These are phyloP conservation scores for Ichneumoninae sp. DNA, from an alignment of 2,888 invertebrate species.

Conservation along the genomic window DNA sequence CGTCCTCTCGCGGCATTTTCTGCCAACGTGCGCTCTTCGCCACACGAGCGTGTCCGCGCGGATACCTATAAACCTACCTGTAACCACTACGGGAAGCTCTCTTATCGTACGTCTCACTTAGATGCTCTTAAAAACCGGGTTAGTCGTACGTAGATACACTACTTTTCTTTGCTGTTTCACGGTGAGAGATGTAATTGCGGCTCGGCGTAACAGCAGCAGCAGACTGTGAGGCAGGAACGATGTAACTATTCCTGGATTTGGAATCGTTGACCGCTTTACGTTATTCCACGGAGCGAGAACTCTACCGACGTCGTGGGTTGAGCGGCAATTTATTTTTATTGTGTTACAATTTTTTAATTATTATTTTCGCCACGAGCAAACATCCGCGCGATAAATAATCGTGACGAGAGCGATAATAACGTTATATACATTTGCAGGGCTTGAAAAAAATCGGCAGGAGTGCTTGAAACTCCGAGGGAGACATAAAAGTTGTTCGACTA, in stretches of 20 bases:
- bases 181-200: conserved; percentile 56
- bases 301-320: conserved; percentile 21
- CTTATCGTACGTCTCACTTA: conserved; percentile 63
- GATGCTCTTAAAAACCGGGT: conserved; percentile 65
- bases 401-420: conserved; percentile 10
- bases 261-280: conserved; percentile 63
- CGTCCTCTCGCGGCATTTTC: conserved; percentile 21
- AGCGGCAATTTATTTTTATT: conserved; percentile 1
- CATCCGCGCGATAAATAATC: background rate
- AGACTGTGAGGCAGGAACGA: conserved; percentile 44
- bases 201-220: conserved; percentile 58
- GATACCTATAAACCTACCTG: conserved; percentile 22
- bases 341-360: background rate
- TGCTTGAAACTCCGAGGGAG: conserved; percentile 28
- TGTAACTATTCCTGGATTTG: conserved; percentile 60
- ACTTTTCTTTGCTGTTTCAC: conserved; percentile 17
- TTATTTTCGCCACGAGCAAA: background rate
- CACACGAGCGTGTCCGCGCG: conserved; percentile 23
- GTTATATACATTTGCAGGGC: background rate
- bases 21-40: background rate
- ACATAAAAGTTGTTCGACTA: conserved; percentile 34
- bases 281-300: conserved; percentile 9
- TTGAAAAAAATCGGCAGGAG: background rate
- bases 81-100: conserved; percentile 43
- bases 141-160: conserved; percentile 60